Base-by-base conservation (phyloP, 2,113 vertebrate genomes). In the Nanger granti region DNA sequence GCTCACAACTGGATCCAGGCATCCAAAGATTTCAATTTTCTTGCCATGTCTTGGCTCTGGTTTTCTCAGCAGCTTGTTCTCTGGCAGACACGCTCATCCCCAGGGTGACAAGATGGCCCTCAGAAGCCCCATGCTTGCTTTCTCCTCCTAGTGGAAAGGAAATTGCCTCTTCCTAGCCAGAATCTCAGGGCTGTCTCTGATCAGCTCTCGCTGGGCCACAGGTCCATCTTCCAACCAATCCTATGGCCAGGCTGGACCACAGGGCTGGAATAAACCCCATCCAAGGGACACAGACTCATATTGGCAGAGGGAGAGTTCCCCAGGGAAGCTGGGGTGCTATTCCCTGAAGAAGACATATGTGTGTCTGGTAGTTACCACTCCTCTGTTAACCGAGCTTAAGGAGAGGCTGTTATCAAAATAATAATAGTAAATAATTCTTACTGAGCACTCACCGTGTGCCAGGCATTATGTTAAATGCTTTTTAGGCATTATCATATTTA, bases 131-230 rank as follows among this genome's bases (percentile, higher is more conserved):
- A 24, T 0, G 29, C 9, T 34, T 57, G 52, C 59, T 49, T 62
- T 80, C 55, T 88, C n/a, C 62, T 66, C 52, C 31, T 49, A 29
- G 34, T 26, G n/a, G 37, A 64, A 85, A 90, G 93, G 10, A 59
- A 47, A 90, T 29, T 12, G 62, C 18, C 52, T 94, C 92, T 87
- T 29, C 49, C 28, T 34, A 82, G 57, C 47, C 44, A 90, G 66
- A 97, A 94, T 96, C 64, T 60, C 91, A 97, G 47, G 60, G 10
- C 49, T 91, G 41, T 37, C 85, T 95, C 37, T 76, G 47, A 95
- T 94, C 96, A 82, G 88, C 52, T 96, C 6, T 96, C 31, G 8
- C 2, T 76, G 24, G 34, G 54, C 92, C 92, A 95, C 47, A 41
- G 69, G 44, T 37, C 15, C 10, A 12, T 44, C 60, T 59, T 91